phyloP scores from a whole-genome alignment of 2,113 vertebrate genomes.

The Gracilinanus agilis region DNA sequence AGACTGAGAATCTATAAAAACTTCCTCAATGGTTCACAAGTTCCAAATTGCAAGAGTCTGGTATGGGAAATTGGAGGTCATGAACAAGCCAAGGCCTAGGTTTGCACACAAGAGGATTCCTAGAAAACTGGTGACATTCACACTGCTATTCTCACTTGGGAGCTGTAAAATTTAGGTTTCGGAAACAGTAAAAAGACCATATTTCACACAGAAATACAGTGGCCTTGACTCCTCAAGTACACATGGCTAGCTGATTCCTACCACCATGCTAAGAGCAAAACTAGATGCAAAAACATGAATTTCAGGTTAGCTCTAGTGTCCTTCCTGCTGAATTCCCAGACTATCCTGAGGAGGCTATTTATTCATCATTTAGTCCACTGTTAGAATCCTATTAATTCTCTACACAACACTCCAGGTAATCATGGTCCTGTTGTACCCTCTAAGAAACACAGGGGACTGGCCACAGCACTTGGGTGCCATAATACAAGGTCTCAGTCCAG shows the following conservation, averaged over 20 bases:
- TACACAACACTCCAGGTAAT: background rate
- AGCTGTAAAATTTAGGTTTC: conserved; percentile 36
- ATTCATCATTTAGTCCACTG: background rate
- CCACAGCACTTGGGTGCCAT: background rate
- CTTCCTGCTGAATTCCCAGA: background rate
- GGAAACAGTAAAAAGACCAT: conserved; percentile 43
- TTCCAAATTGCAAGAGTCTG: background rate
- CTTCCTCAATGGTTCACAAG: background rate
- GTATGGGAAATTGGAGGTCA: background rate
- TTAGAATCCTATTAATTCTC: conserved; percentile 22
- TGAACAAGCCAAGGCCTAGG: background rate
- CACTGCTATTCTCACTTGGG: conserved; percentile 40
- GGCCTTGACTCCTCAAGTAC: background rate
- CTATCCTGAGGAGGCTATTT: background rate
- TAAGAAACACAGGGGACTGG: conserved; percentile 4
- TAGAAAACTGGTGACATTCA: background rate
- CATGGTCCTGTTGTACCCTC: background rate
- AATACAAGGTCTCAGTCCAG: conserved; percentile 3
- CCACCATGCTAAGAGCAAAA: conserved; percentile 42
- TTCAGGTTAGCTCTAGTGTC: background rate
- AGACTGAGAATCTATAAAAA: background rate
- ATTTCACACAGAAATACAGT: conserved; percentile 18
- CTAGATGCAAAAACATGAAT: conserved; percentile 38
- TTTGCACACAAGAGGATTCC: background rate
- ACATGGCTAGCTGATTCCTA: background rate